Base-by-base conservation (phyloP, 2,113 vertebrate species). In the Chaenocephalus aceratus region DNA sequence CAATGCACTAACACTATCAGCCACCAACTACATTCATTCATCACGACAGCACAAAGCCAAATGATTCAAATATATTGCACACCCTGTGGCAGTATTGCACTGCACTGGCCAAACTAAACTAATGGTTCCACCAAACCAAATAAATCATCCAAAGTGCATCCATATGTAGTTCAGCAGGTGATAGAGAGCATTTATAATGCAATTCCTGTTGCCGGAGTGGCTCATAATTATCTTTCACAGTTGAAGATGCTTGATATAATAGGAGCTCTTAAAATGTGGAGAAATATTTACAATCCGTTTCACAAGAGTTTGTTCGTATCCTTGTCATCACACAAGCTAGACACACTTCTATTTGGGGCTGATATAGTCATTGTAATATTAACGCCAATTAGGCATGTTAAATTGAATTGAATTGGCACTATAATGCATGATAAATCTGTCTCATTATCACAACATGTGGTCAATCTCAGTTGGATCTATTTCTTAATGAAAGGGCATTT, bases 31-130 rank as follows among this genome's bases (percentile, higher is more conserved):
- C 75, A 69, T 86, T 53, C 87, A 91, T 93, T 91, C 79, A 88
- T 90, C 87, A 86, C 23, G 71, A 86, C 82, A 84, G 78, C 83
- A 85, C 70, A 79, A 89, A 83, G 77, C 86, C 83, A 89, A 89
- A 90, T 82, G 77, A 91, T 89, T 85, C 76, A 88, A 87, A 93
- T 84, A 89, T 78, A 90, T 88, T 87, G 82, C 67, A 70, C 59
- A 83, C 82, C 88, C 87, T 41, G 66, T 79, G 82, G 91, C 71
- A 3, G 26, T 79, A 72, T 77, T 75, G 57, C 82, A 71, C 71
- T 64, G 54, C 77, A 75, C 79, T 16, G 71, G 44, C 83, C 80
- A 83, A 73, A 80, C 81, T 75, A 76, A 88, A 88, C 69, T 83
- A 87, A 93, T 90, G 79, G 70, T 52, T 85, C 73, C 67, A 75